These are phyloP conservation scores for Eupithecia exiguata DNA, from an alignment of 2,888 invertebrate genomes.

Conservation along the genomic window DNA sequence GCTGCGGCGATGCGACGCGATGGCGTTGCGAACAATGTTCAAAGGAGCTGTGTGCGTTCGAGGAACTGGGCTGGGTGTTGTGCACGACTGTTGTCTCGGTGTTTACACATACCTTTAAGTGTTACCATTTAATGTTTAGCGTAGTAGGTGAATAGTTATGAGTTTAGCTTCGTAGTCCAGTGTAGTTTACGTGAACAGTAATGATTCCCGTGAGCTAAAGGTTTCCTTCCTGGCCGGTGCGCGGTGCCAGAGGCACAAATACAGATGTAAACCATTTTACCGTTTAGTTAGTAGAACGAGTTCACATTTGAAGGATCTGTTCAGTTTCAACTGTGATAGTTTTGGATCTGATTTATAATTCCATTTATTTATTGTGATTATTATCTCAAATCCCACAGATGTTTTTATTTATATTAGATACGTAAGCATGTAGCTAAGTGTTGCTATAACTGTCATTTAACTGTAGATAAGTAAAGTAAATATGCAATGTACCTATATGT, in stretches of 20 bases:
- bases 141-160: neutral
- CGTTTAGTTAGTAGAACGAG: neutral
- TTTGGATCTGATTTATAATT: slow-evolving; percentile 29
- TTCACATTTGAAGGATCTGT: slow-evolving; percentile 1
- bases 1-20: neutral
- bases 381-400: slow-evolving; percentile 18
- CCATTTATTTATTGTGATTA: slow-evolving; percentile 9
- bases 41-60: neutral
- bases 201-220: no score
- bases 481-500: slow-evolving; percentile 43
- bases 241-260: no score
- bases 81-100: neutral
- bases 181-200: no score
- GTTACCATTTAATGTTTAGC: neutral
- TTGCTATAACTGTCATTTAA: slow-evolving; percentile 21
- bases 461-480: slow-evolving; percentile 17
- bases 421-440: slow-evolving; percentile 2
- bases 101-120: neutral
- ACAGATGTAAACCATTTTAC: neutral
- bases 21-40: neutral
- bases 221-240: no score
- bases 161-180: neutral
- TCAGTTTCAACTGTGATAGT: slow-evolving; percentile 29
- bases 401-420: slow-evolving; percentile 19
- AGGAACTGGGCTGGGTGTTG: neutral